Evolutionary conservation across 2,888 invertebrate genomes (phyloP).

Genomic region (Himalopsyche kuldschensis): DNA sequence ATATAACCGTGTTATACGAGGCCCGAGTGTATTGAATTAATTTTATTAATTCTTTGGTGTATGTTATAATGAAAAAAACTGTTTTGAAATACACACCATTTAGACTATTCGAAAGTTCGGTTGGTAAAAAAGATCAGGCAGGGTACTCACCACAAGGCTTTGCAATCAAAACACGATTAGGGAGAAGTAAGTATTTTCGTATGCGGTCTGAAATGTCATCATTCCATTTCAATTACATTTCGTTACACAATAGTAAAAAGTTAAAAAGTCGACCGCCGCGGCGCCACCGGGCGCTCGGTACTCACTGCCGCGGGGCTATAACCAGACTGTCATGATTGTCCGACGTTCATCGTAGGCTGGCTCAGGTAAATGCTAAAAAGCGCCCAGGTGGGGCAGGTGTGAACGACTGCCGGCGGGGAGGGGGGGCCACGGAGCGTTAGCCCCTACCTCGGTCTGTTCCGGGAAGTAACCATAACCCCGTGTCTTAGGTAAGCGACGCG

Average conservation of each 20-base stretch:
- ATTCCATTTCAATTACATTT: neutral
- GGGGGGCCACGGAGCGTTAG: constrained; percentile 46
- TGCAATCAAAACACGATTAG: neutral
- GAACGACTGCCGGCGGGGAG: constrained; percentile 42
- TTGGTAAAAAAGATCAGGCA: neutral
- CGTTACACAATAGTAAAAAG: neutral
- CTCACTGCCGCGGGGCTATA: constrained; percentile 38
- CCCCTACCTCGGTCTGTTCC: constrained; percentile 40
- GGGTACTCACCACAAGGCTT: neutral
- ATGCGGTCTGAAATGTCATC: neutral
- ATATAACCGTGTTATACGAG: too few relatives aligned
- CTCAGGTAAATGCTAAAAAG: constrained; percentile 16
- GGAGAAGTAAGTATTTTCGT: neutral
- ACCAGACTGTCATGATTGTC: neutral
- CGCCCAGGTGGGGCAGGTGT: constrained; percentile 45
- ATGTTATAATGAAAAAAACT: too few relatives aligned
- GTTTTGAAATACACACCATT: neutral
- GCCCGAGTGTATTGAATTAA: too few relatives aligned
- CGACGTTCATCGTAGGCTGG: neutral
- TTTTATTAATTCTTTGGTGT: too few relatives aligned
- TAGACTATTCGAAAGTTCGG: neutral
- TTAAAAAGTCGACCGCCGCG: neutral
- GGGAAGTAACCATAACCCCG: constrained; percentile 42
- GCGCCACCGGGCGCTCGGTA: neutral
- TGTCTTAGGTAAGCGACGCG: too few relatives aligned